Conservation (phyloP, 2,888 invertebrate genomes). For the Cerastis rubricosa region DNA sequence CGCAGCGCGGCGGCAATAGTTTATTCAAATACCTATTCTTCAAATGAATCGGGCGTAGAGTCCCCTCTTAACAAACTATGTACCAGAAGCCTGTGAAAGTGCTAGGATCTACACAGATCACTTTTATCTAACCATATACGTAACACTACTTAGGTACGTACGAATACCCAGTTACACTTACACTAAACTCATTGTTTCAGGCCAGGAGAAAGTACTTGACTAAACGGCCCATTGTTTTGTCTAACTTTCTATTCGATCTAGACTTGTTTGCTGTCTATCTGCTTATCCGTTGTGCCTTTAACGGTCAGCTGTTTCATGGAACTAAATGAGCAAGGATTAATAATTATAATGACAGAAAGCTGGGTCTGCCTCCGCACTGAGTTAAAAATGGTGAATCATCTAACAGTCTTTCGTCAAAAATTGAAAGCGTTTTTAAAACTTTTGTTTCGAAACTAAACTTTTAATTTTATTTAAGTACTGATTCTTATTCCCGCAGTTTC, state of each 20-base stretch:
- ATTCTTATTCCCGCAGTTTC: no score
- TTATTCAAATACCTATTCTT: no score
- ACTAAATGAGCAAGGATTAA: slow-evolving; percentile 23
- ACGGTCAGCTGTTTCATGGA: slow-evolving; percentile 34
- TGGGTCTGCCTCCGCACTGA: background rate
- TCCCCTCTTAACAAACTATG: no score
- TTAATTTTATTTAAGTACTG: no score
- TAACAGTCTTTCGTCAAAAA: background rate
- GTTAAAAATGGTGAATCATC: background rate
- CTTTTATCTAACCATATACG: slow-evolving; percentile 53
- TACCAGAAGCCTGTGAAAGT: slow-evolving; percentile 45
- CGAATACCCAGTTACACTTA: slow-evolving; percentile 50
- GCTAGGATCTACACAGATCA: slow-evolving; percentile 48
- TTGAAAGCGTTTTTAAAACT: background rate
- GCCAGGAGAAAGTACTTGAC: slow-evolving; percentile 63
- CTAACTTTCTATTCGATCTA: slow-evolving; percentile 73
- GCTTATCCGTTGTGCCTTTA: slow-evolving; percentile 20
- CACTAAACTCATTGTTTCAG: slow-evolving; percentile 68
- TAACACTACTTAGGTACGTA: slow-evolving; percentile 50
- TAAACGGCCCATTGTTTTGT: slow-evolving; percentile 70
- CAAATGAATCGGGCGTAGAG: no score
- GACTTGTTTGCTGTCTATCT: slow-evolving; percentile 63
- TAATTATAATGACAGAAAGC: background rate
- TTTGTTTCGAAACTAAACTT: background rate
- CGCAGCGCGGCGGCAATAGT: no score